phyloP scores from a whole-genome alignment of 1,140 invertebrate genomes.

The Apolygus lucorum region DNA sequence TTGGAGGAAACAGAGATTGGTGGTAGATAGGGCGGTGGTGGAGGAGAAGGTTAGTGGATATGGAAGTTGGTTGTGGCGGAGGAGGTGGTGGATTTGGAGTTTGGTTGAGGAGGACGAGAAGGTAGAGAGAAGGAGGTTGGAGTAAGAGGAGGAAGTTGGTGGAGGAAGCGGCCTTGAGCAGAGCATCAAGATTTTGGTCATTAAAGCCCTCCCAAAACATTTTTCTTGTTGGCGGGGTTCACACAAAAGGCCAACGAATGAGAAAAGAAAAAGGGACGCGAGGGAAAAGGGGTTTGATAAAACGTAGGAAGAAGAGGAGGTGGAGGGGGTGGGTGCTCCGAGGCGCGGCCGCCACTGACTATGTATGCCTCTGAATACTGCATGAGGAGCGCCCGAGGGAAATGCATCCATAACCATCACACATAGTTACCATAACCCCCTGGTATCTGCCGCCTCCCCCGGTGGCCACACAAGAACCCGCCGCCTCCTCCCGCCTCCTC shows the following conservation, averaged over 20 bases:
- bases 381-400: slow-evolving; percentile 1
- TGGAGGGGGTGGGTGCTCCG: not conserved
- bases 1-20: too few relatives aligned
- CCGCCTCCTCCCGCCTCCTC: not conserved
- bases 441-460: not conserved
- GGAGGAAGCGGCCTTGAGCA: too few relatives aligned
- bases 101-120: too few relatives aligned
- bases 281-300: not conserved
- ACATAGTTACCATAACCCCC: slow-evolving; percentile 11
- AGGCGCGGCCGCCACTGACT: not conserved
- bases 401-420: slow-evolving; percentile 16
- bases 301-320: not conserved
- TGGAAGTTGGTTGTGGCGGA: too few relatives aligned
- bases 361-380: slow-evolving; percentile 13
- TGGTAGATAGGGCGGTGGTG: too few relatives aligned
- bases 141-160: too few relatives aligned
- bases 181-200: not conserved
- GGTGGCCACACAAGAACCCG: not conserved
- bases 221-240: not conserved
- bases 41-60: too few relatives aligned
- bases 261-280: not conserved
- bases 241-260: not conserved
- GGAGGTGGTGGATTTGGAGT: too few relatives aligned
- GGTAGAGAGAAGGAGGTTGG: too few relatives aligned
- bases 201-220: not conserved